These are phyloP conservation scores for Hypena proboscidalis DNA, from an alignment of 2,888 invertebrate species.

Conservation along the genomic window DNA sequence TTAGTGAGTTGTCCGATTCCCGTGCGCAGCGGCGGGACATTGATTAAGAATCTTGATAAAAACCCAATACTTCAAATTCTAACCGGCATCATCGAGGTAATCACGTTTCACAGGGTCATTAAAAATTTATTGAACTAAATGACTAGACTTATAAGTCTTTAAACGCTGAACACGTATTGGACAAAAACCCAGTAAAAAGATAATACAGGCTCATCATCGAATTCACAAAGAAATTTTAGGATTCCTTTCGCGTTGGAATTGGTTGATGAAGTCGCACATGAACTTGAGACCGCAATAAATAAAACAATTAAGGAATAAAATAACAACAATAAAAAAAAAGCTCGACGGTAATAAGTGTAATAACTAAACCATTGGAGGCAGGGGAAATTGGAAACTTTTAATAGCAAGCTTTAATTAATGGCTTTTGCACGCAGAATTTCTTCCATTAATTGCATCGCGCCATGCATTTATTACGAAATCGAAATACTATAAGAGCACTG, in stretches of 20 bases:
- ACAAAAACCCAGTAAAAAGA: slow-evolving; percentile 34
- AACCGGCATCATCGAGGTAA: slow-evolving; percentile 42
- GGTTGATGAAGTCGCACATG: slow-evolving; percentile 53
- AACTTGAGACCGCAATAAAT: slow-evolving; percentile 59
- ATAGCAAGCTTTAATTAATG: slow-evolving; percentile 69
- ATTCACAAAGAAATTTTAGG: slow-evolving; percentile 46
- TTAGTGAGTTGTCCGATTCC: slow-evolving; percentile 66
- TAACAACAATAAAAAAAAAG: slow-evolving; percentile 48
- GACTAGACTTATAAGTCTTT: slow-evolving; percentile 18
- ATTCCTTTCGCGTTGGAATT: slow-evolving; percentile 44
- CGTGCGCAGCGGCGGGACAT: slow-evolving; percentile 58
- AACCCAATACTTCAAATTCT: slow-evolving; percentile 39
- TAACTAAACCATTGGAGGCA: slow-evolving; percentile 57
- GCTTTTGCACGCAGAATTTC: slow-evolving; percentile 70
- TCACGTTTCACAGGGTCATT: slow-evolving; percentile 52
- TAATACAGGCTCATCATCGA: slow-evolving; percentile 40
- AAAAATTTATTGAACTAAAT: slow-evolving; percentile 44
- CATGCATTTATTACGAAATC: slow-evolving; percentile 59
- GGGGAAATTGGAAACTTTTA: slow-evolving; percentile 72
- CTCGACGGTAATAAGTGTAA: slow-evolving; percentile 61
- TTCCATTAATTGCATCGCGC: slow-evolving; percentile 63
- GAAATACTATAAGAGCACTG: slow-evolving; percentile 54
- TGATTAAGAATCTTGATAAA: slow-evolving; percentile 65
- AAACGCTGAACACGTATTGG: slow-evolving; percentile 22
- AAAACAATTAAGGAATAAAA: slow-evolving; percentile 72